Conservation (phyloP, 2,888 invertebrate genomes). For the Carpatolechia fugitivella region DNA sequence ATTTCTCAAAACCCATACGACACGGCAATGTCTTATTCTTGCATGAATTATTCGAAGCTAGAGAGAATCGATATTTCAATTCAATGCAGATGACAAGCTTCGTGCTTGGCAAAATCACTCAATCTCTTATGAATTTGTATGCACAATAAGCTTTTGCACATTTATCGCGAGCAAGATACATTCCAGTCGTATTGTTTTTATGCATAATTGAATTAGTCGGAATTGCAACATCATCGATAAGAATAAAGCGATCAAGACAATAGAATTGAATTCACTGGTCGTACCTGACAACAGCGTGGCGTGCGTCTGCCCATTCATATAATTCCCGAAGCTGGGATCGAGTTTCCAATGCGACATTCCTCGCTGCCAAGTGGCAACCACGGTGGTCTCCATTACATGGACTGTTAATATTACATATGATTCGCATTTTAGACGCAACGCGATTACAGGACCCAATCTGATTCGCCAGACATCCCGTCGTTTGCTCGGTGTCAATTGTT, state of each 20-base stretch:
- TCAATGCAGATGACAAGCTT: conserved; percentile 31
- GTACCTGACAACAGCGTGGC: conserved; percentile 20
- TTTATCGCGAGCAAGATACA: conserved; percentile 35
- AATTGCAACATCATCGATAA: conserved; percentile 10
- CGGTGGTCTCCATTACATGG: conserved; percentile 41
- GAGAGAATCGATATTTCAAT: conserved; percentile 34
- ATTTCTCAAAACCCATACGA: conserved; percentile 64
- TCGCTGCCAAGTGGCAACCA: conserved; percentile 40
- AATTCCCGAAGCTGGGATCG: conserved; percentile 45
- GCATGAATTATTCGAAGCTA: conserved; percentile 57
- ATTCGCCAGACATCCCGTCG: conserved; percentile 8
- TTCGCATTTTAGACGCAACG: conserved; percentile 7
- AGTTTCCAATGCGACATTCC: conserved; percentile 54
- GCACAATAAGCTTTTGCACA: conserved; percentile 30
- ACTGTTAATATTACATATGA: conserved; percentile 4
- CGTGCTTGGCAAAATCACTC: conserved; percentile 35
- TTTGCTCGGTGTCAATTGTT: conserved; percentile 8
- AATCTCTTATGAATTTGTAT: conserved; percentile 38
- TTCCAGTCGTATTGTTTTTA: conserved; percentile 37
- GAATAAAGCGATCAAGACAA: conserved; percentile 28
- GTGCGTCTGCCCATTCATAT: conserved; percentile 38
- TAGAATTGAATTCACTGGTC: conserved; percentile 34
- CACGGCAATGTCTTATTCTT: conserved; percentile 56
- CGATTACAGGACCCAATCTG: neutral
- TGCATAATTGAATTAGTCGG: conserved; percentile 6